Evolutionary conservation across 2,113 vertebrate species (phyloP).

Genomic region (Lepisosteus oculatus): DNA sequence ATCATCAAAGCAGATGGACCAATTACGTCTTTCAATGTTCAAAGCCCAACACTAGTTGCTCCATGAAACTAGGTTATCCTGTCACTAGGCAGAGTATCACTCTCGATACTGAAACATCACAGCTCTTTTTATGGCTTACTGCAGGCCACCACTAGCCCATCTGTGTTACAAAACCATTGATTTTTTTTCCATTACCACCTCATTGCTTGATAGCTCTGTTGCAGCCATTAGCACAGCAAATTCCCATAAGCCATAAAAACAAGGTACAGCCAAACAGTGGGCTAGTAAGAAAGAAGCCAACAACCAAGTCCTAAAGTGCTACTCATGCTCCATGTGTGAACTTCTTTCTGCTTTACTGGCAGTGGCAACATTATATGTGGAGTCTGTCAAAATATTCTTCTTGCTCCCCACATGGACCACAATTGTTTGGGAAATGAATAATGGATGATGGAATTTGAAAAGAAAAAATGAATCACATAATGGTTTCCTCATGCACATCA

Average conservation of each 20-base stretch:
- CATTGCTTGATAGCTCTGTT: background rate
- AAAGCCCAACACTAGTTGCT: background rate
- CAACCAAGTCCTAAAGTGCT: too few relatives aligned
- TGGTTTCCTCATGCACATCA: too few relatives aligned
- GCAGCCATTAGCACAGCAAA: background rate
- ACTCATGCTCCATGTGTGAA: too few relatives aligned
- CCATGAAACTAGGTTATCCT: background rate
- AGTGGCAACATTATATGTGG: too few relatives aligned
- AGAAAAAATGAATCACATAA: too few relatives aligned
- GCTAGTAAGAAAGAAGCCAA: too few relatives aligned
- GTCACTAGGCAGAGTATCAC: background rate
- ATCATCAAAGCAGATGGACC: background rate
- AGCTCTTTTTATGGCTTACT: background rate
- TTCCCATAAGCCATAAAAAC: background rate
- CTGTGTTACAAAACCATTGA: background rate
- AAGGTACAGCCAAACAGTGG: too few relatives aligned
- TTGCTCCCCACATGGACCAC: too few relatives aligned
- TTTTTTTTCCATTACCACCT: constrained; percentile 9
- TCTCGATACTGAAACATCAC: background rate
- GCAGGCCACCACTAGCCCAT: background rate
- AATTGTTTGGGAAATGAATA: too few relatives aligned
- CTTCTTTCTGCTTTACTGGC: too few relatives aligned
- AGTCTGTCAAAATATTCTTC: too few relatives aligned
- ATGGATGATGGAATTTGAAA: too few relatives aligned
- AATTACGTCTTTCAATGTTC: background rate